These are phyloP conservation scores for Coregonus ussuriensis DNA, from an alignment of 2,797 vertebrate genomes.

Conservation along the genomic window DNA sequence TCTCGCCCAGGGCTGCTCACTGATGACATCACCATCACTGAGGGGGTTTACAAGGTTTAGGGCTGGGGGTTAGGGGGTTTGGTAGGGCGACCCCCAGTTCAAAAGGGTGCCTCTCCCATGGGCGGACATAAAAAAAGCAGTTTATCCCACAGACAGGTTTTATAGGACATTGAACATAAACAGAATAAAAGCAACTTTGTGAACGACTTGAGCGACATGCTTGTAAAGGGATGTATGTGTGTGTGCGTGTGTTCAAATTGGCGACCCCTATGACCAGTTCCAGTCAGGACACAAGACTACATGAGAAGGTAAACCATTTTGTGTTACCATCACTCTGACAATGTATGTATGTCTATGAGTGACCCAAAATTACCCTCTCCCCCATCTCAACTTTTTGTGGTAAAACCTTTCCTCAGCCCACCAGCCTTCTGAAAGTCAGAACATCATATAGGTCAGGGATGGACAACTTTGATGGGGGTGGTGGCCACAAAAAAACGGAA, in stretches of 20 bases:
- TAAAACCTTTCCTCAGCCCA: too few relatives aligned
- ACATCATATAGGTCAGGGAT: constrained; percentile 15
- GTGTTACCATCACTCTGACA: too few relatives aligned
- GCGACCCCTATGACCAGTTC: not conserved
- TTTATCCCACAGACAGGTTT: constrained; percentile 37
- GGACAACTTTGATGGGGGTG: constrained; percentile 60
- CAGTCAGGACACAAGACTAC: not conserved
- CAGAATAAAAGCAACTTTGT: constrained; percentile 14
- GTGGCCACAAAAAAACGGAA: not conserved
- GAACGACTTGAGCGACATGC: constrained; percentile 2
- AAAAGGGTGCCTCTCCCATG: constrained; percentile 20
- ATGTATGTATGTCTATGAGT: not conserved
- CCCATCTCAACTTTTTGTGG: too few relatives aligned
- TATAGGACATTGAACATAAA: constrained; percentile 34
- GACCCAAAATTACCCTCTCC: not conserved
- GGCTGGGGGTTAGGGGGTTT: constrained; percentile 27
- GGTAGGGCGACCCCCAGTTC: constrained; percentile 18
- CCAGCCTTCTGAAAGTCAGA: too few relatives aligned
- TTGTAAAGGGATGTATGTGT: not conserved
- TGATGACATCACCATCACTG: constrained; percentile 55
- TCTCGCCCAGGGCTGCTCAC: constrained; percentile 37
- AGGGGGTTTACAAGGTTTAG: constrained; percentile 44
- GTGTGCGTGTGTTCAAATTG: not conserved
- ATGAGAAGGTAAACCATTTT: not conserved
- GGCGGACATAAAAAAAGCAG: constrained; percentile 25